These are phyloP conservation scores for Ctenopoma kingsleyae DNA, from an alignment of 2,797 vertebrate species.

Conservation along the genomic window DNA sequence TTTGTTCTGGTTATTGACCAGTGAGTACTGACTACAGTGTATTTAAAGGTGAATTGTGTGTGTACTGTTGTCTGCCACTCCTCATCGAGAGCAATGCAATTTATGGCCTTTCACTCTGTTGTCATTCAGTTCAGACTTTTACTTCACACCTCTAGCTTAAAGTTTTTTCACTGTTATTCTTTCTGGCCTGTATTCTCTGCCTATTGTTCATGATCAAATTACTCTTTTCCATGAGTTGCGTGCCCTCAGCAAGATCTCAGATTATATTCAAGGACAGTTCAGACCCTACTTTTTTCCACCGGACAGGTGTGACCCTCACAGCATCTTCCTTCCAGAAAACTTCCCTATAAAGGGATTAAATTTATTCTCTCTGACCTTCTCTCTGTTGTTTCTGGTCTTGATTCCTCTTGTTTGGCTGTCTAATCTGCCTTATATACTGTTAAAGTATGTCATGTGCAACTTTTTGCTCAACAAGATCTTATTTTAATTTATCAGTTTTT, in stretches of 20 bases:
- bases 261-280: constrained; percentile 10
- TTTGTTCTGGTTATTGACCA: background rate
- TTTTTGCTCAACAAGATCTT: background rate
- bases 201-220: constrained; percentile 6
- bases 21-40: background rate
- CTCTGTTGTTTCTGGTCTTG: constrained; percentile 6
- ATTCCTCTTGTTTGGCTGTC: background rate
- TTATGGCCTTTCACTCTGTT: background rate
- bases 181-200: constrained; percentile 9
- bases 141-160: background rate
- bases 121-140: background rate
- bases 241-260: constrained; percentile 1
- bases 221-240: constrained; percentile 11
- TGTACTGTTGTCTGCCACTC: background rate
- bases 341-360: background rate
- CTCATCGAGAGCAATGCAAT: background rate
- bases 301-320: constrained; percentile 25
- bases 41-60: background rate
- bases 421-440: background rate
- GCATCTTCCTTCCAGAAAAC: constrained; percentile 5
- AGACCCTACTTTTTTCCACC: constrained; percentile 30
- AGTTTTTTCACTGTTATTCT: background rate
- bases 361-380: constrained; percentile 11
- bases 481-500: background rate
- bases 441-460: background rate